Evolutionary conservation across 2,797 vertebrate species (phyloP).

Genomic region (Vespertilio murinus): DNA sequence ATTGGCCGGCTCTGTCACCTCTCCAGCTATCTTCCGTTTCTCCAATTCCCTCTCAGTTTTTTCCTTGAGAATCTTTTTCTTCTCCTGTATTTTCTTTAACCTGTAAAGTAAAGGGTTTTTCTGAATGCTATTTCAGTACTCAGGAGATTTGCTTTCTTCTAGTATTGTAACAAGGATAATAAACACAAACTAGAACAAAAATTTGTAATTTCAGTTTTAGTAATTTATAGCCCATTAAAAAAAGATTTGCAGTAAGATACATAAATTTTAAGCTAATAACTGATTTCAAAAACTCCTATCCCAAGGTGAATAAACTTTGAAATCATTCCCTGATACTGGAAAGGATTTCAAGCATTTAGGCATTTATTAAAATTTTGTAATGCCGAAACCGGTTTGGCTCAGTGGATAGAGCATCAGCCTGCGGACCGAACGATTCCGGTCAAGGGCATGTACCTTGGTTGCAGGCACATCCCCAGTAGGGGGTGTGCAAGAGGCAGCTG

Average conservation of each 20-base stretch:
- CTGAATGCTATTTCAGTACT: neutral
- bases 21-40: slow-evolving; percentile 87
- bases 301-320: slow-evolving; percentile 5
- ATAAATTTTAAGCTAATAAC: neutral
- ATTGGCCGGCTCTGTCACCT: slow-evolving; percentile 91
- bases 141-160: neutral
- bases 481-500: no score
- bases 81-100: slow-evolving; percentile 99
- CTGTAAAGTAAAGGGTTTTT: slow-evolving; percentile 80
- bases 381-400: no score
- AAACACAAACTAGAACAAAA: slow-evolving; percentile 49
- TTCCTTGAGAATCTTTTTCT: slow-evolving; percentile 96
- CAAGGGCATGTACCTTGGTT: no score
- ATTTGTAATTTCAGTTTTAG: neutral
- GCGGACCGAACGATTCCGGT: no score
- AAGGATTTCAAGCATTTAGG: slow-evolving; percentile 40
- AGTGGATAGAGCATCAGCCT: no score
- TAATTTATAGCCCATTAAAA: neutral
- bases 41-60: slow-evolving; percentile 92
- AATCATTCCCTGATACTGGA: neutral
- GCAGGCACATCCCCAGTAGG: no score
- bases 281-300: neutral
- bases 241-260: neutral
- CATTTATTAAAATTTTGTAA: neutral
- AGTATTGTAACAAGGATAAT: slow-evolving; percentile 46